Evolutionary conservation across 2,113 vertebrate genomes (phyloP).

Genomic region (Pseudopipra pipra): DNA sequence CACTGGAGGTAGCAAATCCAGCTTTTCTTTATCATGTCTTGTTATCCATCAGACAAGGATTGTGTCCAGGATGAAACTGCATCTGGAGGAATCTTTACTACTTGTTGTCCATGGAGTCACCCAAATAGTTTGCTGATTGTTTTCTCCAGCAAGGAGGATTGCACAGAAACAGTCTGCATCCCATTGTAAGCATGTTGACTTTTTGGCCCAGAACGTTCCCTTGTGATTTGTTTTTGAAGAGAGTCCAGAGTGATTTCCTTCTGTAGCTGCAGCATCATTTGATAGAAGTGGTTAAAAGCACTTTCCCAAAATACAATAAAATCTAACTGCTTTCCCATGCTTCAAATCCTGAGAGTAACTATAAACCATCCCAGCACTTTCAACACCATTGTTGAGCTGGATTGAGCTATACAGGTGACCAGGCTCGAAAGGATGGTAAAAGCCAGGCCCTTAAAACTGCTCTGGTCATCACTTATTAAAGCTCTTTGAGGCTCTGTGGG

Average conservation of each 20-base stretch:
- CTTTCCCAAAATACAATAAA: not conserved
- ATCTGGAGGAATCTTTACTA: not conserved
- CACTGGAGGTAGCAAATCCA: not conserved
- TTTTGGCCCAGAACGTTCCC: not conserved
- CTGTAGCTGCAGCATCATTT: not conserved
- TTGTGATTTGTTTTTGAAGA: not conserved
- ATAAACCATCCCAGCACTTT: constrained; percentile 33
- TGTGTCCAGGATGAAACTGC: not conserved
- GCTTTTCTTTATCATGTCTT: not conserved
- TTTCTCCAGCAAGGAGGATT: not conserved
- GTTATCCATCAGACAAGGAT: not conserved
- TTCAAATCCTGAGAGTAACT: not conserved
- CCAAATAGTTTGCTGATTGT: not conserved
- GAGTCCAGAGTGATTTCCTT: not conserved
- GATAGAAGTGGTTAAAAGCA: not conserved
- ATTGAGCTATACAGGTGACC: constrained; percentile 11
- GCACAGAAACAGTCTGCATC: not conserved
- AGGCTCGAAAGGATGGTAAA: constrained; percentile 57
- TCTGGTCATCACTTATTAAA: constrained; percentile 36
- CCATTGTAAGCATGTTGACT: not conserved
- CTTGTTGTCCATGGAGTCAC: not conserved
- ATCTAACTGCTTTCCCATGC: not conserved
- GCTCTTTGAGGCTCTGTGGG: constrained; percentile 14
- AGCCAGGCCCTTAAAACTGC: constrained; percentile 34
- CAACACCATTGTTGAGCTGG: not conserved